phyloP scores from a whole-genome alignment of 2,113 vertebrate species.

The Platichthys flesus region DNA sequence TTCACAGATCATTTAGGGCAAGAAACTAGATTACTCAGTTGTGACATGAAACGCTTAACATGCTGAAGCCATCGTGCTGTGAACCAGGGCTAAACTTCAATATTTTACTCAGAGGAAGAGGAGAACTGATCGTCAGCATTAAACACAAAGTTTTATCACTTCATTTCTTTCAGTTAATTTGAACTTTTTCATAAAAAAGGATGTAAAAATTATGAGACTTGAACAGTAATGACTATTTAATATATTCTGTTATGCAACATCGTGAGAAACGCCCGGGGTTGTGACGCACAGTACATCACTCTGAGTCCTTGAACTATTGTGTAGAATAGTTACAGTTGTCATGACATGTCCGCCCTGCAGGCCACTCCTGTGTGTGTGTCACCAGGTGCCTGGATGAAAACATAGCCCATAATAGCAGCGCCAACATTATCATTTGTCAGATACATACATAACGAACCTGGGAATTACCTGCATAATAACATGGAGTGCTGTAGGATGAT shows the following conservation, averaged over 20 bases:
- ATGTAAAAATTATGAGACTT: background rate
- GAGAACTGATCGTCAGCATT: background rate
- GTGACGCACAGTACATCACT: background rate
- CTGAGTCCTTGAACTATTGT: background rate
- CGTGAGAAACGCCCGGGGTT: background rate
- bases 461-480: slow-evolving; percentile 36
- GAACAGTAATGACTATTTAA: background rate
- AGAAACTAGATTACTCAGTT: slow-evolving; percentile 19
- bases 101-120: background rate
- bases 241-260: background rate
- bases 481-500: slow-evolving; percentile 40
- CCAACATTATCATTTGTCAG: slow-evolving; percentile 54
- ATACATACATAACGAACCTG: slow-evolving; percentile 30
- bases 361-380: slow-evolving; percentile 25
- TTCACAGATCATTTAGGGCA: slow-evolving; percentile 30
- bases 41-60: background rate
- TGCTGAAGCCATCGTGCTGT: background rate
- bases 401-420: slow-evolving; percentile 10
- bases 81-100: slow-evolving; percentile 2
- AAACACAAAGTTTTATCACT: background rate
- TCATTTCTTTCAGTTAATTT: background rate
- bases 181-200: background rate
- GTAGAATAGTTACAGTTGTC: slow-evolving; percentile 6
- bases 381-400: slow-evolving; percentile 29
- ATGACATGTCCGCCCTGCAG: slow-evolving; percentile 46